Base-by-base conservation (phyloP, 92 coral and sea anemone genomes). In the Chrysogorgia sp. region DNA sequence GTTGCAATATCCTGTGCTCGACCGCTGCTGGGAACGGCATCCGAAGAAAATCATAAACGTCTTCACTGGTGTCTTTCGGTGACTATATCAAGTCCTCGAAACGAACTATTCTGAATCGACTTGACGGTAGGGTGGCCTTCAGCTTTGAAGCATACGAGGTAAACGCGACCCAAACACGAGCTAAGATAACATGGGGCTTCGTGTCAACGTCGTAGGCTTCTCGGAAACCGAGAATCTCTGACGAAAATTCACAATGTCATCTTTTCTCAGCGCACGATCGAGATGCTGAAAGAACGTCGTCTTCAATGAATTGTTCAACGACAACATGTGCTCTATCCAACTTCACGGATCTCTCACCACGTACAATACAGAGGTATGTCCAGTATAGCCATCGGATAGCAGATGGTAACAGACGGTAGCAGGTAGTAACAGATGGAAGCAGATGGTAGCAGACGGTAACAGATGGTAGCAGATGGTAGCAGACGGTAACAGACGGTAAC, bases 261-360 rank as follows among this genome's bases (percentile, higher is more conserved):
- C 43, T 37, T 37, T 37, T 4, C 43, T 37, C 43, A 37, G 43
- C 6, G 12, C 43, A 12, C 43, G 5, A 12, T 37, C 43, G 43
- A 37, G 43, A 12, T 37, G 5, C 6, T 12, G 5, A 37, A 37
- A 12, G 12, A 37, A 37, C 43, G 43, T 37, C 6, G 5, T 37
- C 12, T 37, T 37, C 43, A 5, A 12, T 4, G 43, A 37, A 37
- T 37, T 12, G 12, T 37, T 37, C 6, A n/a, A n/a, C n/a, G 59
- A 52, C 17, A 71, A 10, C 60, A 71, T 17, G 43, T 71, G 77
- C 19, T 71, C 77, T 9, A 71, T 71, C 98, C 98, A 94, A 26
- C 91, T 87, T 26, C 97, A 74, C 14, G 98, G 98, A 65, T 94
- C 98, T 20, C 98, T 84, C 49, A 94, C 89, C 6, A 92, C 87